phyloP scores from a whole-genome alignment of 2,888 invertebrate species.

The Ophion ventricosus region DNA sequence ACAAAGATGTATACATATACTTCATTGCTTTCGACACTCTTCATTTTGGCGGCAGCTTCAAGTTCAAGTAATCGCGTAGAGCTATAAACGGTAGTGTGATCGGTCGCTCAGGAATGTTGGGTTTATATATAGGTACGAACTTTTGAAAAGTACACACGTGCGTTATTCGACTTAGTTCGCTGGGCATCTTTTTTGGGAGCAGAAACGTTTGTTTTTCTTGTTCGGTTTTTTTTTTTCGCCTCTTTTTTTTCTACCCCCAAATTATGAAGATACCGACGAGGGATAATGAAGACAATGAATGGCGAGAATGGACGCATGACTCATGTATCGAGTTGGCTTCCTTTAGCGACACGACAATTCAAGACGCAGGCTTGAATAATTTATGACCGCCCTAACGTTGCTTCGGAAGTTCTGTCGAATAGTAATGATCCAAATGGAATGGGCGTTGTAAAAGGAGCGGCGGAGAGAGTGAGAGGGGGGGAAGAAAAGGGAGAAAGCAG shows the following conservation, averaged over 20 bases:
- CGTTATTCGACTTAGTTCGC: neutral
- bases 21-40: neutral
- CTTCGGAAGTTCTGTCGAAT: neutral
- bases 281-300: conserved; percentile 28
- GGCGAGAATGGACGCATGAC: conserved; percentile 56
- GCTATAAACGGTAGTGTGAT: conserved; percentile 23
- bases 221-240: neutral
- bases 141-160: conserved; percentile 3
- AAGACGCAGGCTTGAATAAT: conserved; percentile 41
- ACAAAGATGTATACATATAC: neutral
- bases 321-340: conserved; percentile 53
- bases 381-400: neutral
- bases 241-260: conserved; percentile 13
- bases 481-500: neutral
- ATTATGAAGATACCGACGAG: neutral
- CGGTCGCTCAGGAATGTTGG: conserved; percentile 42
- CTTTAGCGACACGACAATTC: conserved; percentile 32
- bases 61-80: conserved; percentile 19
- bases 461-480: no score
- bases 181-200: neutral
- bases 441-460: no score
- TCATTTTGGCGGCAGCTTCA: neutral
- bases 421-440: neutral
- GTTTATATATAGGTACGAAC: conserved; percentile 23
- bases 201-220: neutral